Evolutionary conservation across 2,113 vertebrate genomes (phyloP).

Genomic region (Thamnaconus septentrionalis): DNA sequence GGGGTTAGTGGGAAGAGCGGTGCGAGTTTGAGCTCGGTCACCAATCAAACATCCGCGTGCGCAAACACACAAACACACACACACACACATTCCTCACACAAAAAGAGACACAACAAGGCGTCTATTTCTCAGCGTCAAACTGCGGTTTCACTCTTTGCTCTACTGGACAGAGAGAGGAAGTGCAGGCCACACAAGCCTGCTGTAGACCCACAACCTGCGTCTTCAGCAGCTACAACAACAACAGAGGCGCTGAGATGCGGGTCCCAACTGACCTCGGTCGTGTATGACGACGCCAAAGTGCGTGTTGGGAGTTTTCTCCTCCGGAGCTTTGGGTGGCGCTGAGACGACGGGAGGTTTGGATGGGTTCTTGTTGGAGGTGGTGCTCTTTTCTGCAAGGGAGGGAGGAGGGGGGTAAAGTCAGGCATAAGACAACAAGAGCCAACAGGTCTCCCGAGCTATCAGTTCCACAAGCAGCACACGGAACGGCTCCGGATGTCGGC

Average conservation of each 20-base stretch:
- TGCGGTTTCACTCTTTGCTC: conserved; percentile 26
- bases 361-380: conserved; percentile 81
- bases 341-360: conserved; percentile 76
- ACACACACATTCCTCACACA: neutral
- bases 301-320: conserved; percentile 78
- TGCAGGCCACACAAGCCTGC: conserved; percentile 26
- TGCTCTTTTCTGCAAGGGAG: conserved; percentile 78
- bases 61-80: conserved; percentile 8
- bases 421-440: conserved; percentile 23
- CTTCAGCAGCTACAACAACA: neutral
- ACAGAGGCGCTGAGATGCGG: neutral
- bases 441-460: conserved; percentile 25
- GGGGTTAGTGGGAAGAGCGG: conserved; percentile 64
- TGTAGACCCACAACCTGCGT: too few species aligned
- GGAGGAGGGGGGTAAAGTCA: neutral
- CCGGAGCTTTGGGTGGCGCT: conserved; percentile 75
- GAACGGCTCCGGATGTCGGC: conserved; percentile 34
- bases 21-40: conserved; percentile 28
- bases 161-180: conserved; percentile 30
- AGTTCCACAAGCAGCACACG: conserved; percentile 19
- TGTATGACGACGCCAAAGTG: conserved; percentile 88
- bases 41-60: conserved; percentile 15
- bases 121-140: conserved; percentile 6
- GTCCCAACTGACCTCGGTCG: conserved; percentile 82
- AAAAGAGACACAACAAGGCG: conserved; percentile 25